Conservation (phyloP, 2,888 invertebrate genomes). For the Timema cristinae region DNA sequence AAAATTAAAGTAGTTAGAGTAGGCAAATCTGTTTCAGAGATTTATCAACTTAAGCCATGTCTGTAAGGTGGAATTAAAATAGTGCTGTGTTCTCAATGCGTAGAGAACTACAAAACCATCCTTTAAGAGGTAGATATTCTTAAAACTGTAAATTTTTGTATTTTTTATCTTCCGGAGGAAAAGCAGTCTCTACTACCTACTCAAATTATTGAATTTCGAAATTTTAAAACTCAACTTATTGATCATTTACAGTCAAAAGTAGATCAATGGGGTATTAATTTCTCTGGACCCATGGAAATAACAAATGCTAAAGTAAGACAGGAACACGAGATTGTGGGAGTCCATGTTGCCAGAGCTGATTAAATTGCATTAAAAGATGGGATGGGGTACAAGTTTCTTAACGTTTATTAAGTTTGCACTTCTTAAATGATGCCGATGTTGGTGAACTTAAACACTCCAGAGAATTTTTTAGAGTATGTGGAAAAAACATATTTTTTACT, state of each 20-base stretch:
- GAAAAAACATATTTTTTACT: constrained; percentile 9
- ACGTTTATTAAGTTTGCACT: constrained; percentile 6
- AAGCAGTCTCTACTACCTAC: not conserved
- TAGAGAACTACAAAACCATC: no score
- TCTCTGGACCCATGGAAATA: not conserved
- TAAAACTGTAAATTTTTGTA: no score
- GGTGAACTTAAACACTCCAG: constrained; percentile 4
- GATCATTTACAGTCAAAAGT: no score
- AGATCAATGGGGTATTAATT: no score
- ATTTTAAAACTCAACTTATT: not conserved
- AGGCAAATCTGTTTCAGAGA: no score
- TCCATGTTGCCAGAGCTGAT: not conserved
- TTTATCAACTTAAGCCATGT: no score
- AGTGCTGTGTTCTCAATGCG: no score
- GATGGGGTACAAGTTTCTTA: not conserved
- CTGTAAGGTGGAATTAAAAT: no score
- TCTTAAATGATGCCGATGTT: not conserved
- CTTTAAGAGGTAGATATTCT: no score
- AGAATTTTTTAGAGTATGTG: not conserved
- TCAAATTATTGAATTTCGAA: not conserved
- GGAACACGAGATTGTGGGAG: not conserved
- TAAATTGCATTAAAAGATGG: not conserved
- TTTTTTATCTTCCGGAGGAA: not conserved
- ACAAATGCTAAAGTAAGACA: not conserved
- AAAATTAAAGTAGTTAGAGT: no score